Evolutionary conservation across 2,888 invertebrate species (phyloP), one percentile per base, ranked within the genome.

Genomic region (Cheilosia urbana): DNA sequence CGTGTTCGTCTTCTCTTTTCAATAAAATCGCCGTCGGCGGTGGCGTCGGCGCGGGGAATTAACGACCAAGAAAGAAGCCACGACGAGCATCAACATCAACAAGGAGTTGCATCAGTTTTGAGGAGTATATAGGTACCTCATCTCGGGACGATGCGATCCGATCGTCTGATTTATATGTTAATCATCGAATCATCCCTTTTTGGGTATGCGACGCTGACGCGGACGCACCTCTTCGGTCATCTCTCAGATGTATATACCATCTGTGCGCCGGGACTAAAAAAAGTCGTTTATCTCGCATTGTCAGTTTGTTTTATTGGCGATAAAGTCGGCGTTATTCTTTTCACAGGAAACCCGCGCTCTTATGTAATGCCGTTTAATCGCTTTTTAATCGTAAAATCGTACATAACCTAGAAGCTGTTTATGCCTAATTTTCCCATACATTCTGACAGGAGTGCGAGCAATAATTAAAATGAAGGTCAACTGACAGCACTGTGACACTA

Each of bases 131-230:
- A 76, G 58, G 65, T 66, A 27, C 47, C 51, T 63, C 45, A 60
- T 58, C 60, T 34, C 68, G 37, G 40, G 30, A 27, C 60, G 49
- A 63, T 75, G 57, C 71, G 81, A 71, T 75, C 63, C 71, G 81
- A 85, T 85, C 76, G 80, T 77, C 81, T 85, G 85, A 85, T 85
- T 85, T 85, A 85, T 85, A 81, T 85, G 85, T 80, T 81, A 81
- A 85, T 85, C 81, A 68, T 80, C 76, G 68, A 85, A 85, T 85
- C 85, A 85, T 85, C 76, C 85, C 85, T 85, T 85, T 85, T 85
- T 81, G 81, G 85, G 81, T 72, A 37, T 80, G 76, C 65, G 53
- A 71, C 34, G 37, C 19, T 19, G 62, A 40, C 19, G 47, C 27
- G 34, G 40, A 69, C 51, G 58, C 47, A 69, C 37, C n/a, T 53